Base-by-base conservation (phyloP, 2,113 vertebrate genomes). In the Gasterosteus aculeatus region DNA sequence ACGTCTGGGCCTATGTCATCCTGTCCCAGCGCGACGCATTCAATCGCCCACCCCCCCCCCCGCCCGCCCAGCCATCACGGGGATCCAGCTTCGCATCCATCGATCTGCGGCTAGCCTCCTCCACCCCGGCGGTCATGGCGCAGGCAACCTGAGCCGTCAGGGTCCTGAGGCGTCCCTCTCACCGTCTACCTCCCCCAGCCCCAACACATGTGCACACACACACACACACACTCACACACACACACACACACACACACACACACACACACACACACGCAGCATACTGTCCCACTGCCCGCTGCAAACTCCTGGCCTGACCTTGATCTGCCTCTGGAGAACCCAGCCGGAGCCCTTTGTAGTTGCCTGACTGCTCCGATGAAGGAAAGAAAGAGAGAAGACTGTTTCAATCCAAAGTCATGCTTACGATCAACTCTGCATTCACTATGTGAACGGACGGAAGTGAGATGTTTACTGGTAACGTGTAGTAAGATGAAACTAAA, bases 31-130 rank as follows among this genome's bases (percentile, higher is more conserved):
- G 88, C 88, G 89, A 90, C 78, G 89, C 85, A 93, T 91, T 91
- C 87, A 94, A 93, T 93, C 77, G 74, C 88, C 86, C 83, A 33
- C 33, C 51, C 51, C 49, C 16, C 42, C 44, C 14, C 44, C 11
- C 10, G 3, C 44, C 44, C 5, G 15, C 10, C 18, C 42, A 88
- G 83, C 86, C 87, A 88, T 74, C 84, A 77, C 89, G 90, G 90
- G 85, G 83, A 93, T 84, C 90, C 90, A 93, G 92, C 91, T 86
- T 78, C 63, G 61, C 84, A 67, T 65, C 56, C 75, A 93, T 95
- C 93, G 94, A 95, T 95, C 92, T 96, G 94, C 86, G 94, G 93
- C 90, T 88, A 90, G 91, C 91, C 81, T 93, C 88, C 90, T 92
- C 86, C 77, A 86, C 80, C 87, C 84, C 60, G 89, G 91, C 85